Percentiles rank a stretch among this genome's conserved stretches.
These are phyloP conservation scores for Clarias magur DNA, from an alignment of 2,113 vertebrate genomes.

Conservation along the genomic window DNA sequence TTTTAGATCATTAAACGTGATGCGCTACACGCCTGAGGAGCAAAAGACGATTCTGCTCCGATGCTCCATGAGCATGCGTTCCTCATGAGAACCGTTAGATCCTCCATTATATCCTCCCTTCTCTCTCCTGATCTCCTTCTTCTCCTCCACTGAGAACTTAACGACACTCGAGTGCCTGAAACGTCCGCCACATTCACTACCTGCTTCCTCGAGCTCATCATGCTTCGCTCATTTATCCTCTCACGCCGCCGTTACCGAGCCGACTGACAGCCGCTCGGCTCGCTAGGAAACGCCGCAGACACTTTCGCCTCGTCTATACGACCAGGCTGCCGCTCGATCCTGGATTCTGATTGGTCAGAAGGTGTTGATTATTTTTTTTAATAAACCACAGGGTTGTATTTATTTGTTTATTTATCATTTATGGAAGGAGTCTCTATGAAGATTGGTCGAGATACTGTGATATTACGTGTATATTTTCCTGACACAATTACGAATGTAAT, in stretches of 20 bases:
- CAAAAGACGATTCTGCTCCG: background rate
- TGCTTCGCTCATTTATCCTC: background rate
- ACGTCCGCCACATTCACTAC: slow-evolving; percentile 6
- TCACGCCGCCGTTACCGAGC: slow-evolving; percentile 57
- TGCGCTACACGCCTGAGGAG: background rate
- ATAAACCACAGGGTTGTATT: background rate
- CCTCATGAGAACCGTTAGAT: background rate
- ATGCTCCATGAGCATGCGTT: background rate
- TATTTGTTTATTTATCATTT: background rate
- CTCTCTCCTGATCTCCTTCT: too few species aligned
- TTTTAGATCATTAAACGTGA: background rate
- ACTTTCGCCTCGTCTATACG: background rate
- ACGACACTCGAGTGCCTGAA: background rate
- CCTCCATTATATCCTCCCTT: background rate
- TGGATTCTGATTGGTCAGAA: background rate
- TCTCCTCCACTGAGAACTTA: background rate
- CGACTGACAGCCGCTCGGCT: background rate
- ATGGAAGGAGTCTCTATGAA: background rate
- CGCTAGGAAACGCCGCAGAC: slow-evolving; percentile 25
- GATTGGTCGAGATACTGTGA: background rate
- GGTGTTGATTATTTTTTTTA: too few species aligned
- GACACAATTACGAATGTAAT: too few species aligned
- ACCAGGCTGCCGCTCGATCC: background rate
- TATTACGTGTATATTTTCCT: too few species aligned
- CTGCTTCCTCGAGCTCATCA: background rate